These are phyloP conservation scores for Bubo blakistoni DNA, from an alignment of 2,113 vertebrate genomes.

Conservation along the genomic window DNA sequence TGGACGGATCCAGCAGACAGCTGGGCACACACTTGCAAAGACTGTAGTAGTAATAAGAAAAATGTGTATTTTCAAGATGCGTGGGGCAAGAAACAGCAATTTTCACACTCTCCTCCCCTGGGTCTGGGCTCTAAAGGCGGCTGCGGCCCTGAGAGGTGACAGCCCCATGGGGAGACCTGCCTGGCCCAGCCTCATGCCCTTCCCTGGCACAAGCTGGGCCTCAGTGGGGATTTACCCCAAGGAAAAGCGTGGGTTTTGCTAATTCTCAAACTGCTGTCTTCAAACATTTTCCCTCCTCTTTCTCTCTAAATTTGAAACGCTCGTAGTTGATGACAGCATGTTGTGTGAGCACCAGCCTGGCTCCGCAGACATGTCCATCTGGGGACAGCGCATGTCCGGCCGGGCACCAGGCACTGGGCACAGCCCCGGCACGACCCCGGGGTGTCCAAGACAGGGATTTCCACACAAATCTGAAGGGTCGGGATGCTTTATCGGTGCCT, in stretches of 20 bases:
- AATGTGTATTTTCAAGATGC: neutral
- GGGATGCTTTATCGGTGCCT: neutral
- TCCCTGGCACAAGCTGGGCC: neutral
- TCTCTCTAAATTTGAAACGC: neutral
- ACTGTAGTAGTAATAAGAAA: neutral
- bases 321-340: accelerated
- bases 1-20: neutral
- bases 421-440: neutral
- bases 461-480: neutral
- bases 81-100: neutral
- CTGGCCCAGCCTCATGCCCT: neutral
- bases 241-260: neutral
- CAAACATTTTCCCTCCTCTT: neutral
- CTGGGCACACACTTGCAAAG: neutral
- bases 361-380: accelerated
- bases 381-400: accelerated
- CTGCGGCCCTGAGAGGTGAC: neutral
- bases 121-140: neutral
- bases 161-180: neutral
- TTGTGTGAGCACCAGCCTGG: neutral
- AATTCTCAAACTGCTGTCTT: neutral
- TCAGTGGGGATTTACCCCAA: accelerated
- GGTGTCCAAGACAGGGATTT: accelerated
- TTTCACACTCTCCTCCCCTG: neutral
- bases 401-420: neutral